Percentiles rank a stretch among this genome's conserved stretches.
phyloP scores from a whole-genome alignment of 2,888 invertebrate genomes.

The Erebia aethiops region DNA sequence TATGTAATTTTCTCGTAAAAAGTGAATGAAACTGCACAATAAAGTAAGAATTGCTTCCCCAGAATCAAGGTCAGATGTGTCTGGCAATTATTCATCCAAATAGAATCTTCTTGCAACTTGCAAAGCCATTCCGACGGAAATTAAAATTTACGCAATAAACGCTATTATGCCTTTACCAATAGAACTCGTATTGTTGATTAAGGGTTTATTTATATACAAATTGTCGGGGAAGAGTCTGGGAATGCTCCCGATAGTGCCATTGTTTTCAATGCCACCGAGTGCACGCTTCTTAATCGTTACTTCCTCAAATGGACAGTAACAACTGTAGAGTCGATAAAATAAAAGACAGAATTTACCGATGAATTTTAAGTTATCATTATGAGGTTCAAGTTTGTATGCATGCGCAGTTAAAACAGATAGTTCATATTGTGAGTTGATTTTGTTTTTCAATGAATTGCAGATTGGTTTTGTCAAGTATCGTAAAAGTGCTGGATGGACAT shows the following conservation, averaged over 20 bases:
- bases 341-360: not conserved
- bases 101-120: conserved; percentile 45
- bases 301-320: conserved; percentile 64
- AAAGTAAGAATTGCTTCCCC: conserved; percentile 40
- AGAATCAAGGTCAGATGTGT: conserved; percentile 78
- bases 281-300: conserved; percentile 70
- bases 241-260: conserved; percentile 71
- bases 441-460: too few relatives aligned
- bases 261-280: conserved; percentile 69
- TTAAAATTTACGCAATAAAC: not conserved
- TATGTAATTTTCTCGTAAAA: conserved; percentile 11
- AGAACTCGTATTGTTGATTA: conserved; percentile 27
- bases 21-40: conserved; percentile 68
- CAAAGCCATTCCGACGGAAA: not conserved
- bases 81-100: conserved; percentile 68
- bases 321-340: conserved; percentile 48
- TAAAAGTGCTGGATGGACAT: too few relatives aligned
- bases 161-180: conserved; percentile 5
- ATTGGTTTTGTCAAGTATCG: too few relatives aligned
- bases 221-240: conserved; percentile 62
- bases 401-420: too few relatives aligned
- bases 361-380: too few relatives aligned
- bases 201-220: conserved; percentile 29
- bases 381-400: too few relatives aligned
- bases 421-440: too few relatives aligned